phyloP scores from a whole-genome alignment of 2,113 vertebrate genomes.

The Scartelaos histophorus region DNA sequence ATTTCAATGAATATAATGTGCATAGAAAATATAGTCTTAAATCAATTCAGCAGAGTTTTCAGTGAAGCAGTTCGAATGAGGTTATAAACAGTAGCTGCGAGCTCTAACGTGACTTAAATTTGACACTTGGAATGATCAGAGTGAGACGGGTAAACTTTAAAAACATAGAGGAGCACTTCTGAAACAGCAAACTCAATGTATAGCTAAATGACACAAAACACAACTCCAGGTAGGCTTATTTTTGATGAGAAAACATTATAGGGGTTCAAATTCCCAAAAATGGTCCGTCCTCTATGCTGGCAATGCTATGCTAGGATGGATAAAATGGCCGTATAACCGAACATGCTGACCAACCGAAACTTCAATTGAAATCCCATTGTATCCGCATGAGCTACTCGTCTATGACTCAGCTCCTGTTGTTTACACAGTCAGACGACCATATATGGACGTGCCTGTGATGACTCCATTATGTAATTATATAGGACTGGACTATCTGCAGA shows the following conservation, averaged over 20 bases:
- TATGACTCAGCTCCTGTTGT: slow-evolving; percentile 3
- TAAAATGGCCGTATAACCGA: background rate
- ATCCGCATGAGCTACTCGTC: background rate
- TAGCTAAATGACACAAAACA: too few species aligned
- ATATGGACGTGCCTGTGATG: slow-evolving; percentile 50
- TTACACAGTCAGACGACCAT: background rate
- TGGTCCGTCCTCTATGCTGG: background rate
- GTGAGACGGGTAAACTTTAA: background rate
- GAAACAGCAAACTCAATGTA: too few species aligned
- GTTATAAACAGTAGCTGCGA: background rate
- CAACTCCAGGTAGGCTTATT: background rate
- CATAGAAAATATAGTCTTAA: too few species aligned
- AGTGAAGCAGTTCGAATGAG: background rate
- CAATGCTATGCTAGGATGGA: background rate
- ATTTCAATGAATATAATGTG: too few species aligned
- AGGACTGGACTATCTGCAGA: slow-evolving; percentile 19
- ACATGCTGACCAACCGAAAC: background rate
- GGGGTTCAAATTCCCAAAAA: background rate
- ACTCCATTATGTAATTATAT: slow-evolving; percentile 56
- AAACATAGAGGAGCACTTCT: background rate
- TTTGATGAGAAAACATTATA: background rate
- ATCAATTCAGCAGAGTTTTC: too few species aligned
- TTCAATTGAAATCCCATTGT: background rate
- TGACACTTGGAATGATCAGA: too few species aligned
- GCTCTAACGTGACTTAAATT: too few species aligned